Base-by-base conservation (phyloP, 2,797 vertebrate genomes). In the Chelon labrosus region DNA sequence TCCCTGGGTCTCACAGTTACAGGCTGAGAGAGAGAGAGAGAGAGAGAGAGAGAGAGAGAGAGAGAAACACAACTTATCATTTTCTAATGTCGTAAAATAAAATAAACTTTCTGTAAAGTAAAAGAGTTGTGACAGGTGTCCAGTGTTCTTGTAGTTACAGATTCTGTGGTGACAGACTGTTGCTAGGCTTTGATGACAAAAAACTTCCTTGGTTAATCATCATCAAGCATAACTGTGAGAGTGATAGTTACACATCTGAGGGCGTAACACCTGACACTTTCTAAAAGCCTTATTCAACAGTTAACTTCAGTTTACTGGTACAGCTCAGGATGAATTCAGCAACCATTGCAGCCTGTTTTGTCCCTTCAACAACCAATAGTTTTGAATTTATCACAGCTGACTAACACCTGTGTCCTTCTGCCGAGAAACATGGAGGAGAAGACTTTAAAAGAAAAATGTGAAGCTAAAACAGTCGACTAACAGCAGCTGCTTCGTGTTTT, bases 1-100 rank as follows among this genome's bases (percentile, higher is more conserved):
- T 0, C 97, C 97, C 0, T 93, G 84, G 22, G n/a, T n/a, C 0
- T 90, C 89, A 19, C 98, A 99, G 67, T 10, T 88, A 84, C 98
- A 99, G 39, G 77, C 98, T 99, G 67, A 65, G 20, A 46, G 6
- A 46, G 16, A 79, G 10, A 70, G 17, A 77, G 14, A 76, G 7
- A 46, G 16, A 79, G 10, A 70, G 17, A 77, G 14, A 76, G 67
- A 65, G 20, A 47, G 7, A 47, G 17, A 79, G 10, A 70, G 17
- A 77, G 14, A 76, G 5, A 60, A n/a, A 73, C 27, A 69, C 11
- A 27, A 75, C 20, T 62, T 44, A 12, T 57, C 61, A 19, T 31
- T 41, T 37, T 47, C 50, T 47, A 10, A 16, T 42, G 37, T 11
- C 39, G n/a, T 17, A 27, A 31, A 31, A 31, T 31, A 31, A 31